Conservation (phyloP, 2,888 invertebrate genomes). For the Strigamia maritima region DNA sequence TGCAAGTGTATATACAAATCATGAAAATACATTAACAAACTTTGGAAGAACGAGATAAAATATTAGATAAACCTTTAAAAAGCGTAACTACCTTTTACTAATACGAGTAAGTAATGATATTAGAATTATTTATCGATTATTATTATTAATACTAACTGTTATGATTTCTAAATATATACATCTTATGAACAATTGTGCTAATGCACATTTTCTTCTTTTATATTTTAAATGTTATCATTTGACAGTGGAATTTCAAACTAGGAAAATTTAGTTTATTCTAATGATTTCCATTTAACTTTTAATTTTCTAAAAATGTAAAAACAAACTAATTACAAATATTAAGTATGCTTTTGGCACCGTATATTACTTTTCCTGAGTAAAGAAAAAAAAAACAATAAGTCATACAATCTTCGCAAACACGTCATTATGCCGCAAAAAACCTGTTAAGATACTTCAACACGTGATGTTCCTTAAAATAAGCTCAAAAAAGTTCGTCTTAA, state of each 20-base stretch:
- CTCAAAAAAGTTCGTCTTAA: background rate
- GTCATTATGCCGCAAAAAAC: background rate
- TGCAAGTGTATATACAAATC: background rate
- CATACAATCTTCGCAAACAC: background rate
- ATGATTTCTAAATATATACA: conserved; percentile 21
- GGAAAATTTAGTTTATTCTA: background rate
- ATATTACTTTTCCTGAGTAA: conserved; percentile 2
- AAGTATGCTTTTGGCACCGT: background rate
- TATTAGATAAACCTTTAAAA: conserved; percentile 27
- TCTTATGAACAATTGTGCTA: conserved; percentile 13
- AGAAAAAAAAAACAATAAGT: background rate
- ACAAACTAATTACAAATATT: background rate
- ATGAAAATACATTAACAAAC: conserved; percentile 27
- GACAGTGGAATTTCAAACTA: conserved; percentile 20
- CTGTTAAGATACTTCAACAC: background rate
- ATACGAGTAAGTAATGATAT: background rate
- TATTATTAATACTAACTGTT: background rate
- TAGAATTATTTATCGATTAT: conserved; percentile 18
- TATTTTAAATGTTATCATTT: background rate
- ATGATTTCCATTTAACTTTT: background rate
- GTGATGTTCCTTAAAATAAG: background rate
- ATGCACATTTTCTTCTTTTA: background rate
- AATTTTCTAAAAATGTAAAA: background rate
- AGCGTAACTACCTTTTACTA: conserved; percentile 3
- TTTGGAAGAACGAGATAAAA: conserved; percentile 34